Percentiles rank a stretch among this genome's conserved stretches.
phyloP scores from a whole-genome alignment of 2,797 vertebrate species.

The Bovichtus diacanthus region DNA sequence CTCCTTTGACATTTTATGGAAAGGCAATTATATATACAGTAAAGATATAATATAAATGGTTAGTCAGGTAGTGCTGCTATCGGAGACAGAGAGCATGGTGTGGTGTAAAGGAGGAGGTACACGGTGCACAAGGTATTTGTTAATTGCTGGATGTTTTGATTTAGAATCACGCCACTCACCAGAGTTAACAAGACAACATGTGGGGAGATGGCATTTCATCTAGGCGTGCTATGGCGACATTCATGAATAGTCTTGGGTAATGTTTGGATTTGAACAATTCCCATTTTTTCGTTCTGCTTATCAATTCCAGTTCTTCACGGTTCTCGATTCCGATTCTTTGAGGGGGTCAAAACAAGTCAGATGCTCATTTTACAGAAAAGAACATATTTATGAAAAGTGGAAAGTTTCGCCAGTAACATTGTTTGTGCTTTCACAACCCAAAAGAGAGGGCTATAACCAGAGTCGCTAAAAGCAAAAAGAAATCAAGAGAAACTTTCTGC shows the following conservation, averaged over 20 bases:
- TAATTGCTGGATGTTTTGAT: background rate
- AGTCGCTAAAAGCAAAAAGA: background rate
- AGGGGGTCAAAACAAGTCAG: too few relatives aligned
- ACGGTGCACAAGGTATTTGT: background rate
- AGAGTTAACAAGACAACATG: too few relatives aligned
- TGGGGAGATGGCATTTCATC: background rate
- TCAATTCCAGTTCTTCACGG: too few relatives aligned
- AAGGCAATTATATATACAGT: background rate
- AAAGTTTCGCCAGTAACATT: conserved; percentile 12
- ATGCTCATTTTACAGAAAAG: too few relatives aligned
- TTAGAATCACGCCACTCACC: background rate
- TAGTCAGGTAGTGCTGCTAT: background rate
- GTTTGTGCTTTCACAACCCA: background rate
- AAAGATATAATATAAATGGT: background rate
- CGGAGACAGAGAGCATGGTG: background rate
- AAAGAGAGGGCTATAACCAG: background rate
- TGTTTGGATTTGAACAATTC: too few relatives aligned
- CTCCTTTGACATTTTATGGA: background rate
- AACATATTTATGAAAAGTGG: too few relatives aligned
- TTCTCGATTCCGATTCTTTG: too few relatives aligned
- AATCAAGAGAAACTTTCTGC: background rate
- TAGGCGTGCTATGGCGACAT: background rate
- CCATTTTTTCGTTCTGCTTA: too few relatives aligned
- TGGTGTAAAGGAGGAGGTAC: background rate
- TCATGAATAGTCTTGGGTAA: background rate